Base-by-base conservation (phyloP, 2,888 invertebrate genomes). In the Digitonthophagus gazella region DNA sequence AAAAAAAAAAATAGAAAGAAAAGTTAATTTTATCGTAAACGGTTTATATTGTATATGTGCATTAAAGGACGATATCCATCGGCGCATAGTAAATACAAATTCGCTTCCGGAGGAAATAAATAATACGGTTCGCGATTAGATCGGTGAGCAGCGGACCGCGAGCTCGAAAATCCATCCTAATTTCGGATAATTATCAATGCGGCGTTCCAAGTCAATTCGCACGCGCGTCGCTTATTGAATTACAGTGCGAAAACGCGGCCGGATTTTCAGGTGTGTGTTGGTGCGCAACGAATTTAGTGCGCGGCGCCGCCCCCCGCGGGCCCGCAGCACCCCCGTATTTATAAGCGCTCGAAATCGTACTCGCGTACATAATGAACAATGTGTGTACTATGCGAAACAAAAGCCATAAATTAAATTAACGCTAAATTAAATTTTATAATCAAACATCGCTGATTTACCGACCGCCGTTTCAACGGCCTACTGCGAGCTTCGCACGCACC, bases 391-490 rank as follows among this genome's bases (percentile, higher is more conserved):
- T 54, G 58, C 65, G 65, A 68, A 76, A 74, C 75, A 75, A 70
- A 74, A 74, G 73, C 74, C 72, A 76, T 78, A 78, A 79, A 78
- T 79, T 79, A 77, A 78, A 79, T 78, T 78, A 78, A 79, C 79
- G 78, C 76, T 79, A 78, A 79, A 79, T 78, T 79, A 77, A 78
- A 79, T 78, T 78, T 79, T 75, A 75, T 75, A 76, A 77, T 77
- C 77, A 76, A 75, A 74, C 74, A 72, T 68, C 73, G 75, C 76
- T 76, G 76, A 78, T 78, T 78, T 76, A 75, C 71, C 71, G 67
- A 67, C 70, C 61, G 67, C 18, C 65, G 65, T 58, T 15, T 64
- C 65, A 65, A 61, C 18, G n/a, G 57, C 57, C 16, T 57, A 57
- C 57, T 57, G 57, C 14, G 16, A 57, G 16, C 14, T 16, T 11